Base-by-base conservation (phyloP, 1,140 invertebrate species). In the Lithobius niger region DNA sequence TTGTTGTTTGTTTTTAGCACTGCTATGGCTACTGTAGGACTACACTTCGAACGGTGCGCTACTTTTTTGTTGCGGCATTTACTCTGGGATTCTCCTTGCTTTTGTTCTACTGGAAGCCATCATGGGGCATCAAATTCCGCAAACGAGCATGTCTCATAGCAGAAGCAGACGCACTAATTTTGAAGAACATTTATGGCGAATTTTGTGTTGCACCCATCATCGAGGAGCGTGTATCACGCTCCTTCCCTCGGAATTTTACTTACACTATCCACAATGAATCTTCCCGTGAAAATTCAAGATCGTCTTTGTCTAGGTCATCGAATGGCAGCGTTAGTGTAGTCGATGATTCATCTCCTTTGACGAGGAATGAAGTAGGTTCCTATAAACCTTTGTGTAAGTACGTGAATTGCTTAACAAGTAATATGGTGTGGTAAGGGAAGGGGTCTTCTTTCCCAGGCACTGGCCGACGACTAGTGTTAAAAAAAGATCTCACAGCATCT, bases 71-170 rank as follows among this genome's bases (percentile, higher is more conserved):
- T 1, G 21, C 26, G 18, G 51, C 52, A 43, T 54, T 61, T 2
- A 59, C 27, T 21, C 27, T 26, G 13, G 59, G 59, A 19, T 15
- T 59, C 16, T 24, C 56, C 3, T 31, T 54, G 6, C 56, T 69
- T 2, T 10, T 69, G 6, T 54, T 61, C 3, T 59, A 62, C 19
- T 71, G 68, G 68, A 60, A 59, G 27, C 61, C 62, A 24, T 56
- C 65, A 26, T 67, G 63, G 62, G 56, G 58, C 22, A 57, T 71
- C 0, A 55, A 55, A 25, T 58, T 61, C 47, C 61, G 55, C 21
- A 65, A 60, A 47, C 42, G 52, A 16, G 50, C 55, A 40, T 66
- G 63, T 44, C 48, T 62, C 16, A 48, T 71, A 1, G 40, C 56
- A 2, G 36, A 57, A 18, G 66, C 69, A 2, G 60, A 61, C 53